These are phyloP conservation scores for Heliconius hewitsoni DNA, from an alignment of 1,140 invertebrate genomes.

Conservation along the genomic window DNA sequence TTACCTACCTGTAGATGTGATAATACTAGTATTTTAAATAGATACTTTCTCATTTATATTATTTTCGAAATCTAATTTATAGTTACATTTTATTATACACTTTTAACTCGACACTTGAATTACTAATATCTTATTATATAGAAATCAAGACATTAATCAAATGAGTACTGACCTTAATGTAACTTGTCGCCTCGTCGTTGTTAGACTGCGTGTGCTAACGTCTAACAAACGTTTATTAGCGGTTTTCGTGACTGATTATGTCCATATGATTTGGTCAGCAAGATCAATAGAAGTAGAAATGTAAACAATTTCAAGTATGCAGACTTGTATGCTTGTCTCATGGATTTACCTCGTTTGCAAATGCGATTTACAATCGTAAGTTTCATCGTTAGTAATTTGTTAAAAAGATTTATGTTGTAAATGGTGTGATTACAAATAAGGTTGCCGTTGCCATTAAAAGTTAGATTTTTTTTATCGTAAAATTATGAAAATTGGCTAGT, in stretches of 20 bases:
- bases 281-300: constrained; percentile 30
- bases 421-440: no score
- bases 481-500: no score
- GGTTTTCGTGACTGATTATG: constrained; percentile 39
- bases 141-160: background rate
- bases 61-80: background rate
- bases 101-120: background rate
- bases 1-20: background rate
- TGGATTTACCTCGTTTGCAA: background rate
- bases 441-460: no score
- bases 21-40: constrained; percentile 16
- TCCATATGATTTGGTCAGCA: constrained; percentile 40
- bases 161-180: constrained; percentile 42
- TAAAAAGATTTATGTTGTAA: no score
- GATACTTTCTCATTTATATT: background rate
- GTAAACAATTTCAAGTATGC: constrained; percentile 11
- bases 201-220: constrained; percentile 39
- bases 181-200: constrained; percentile 28
- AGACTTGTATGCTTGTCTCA: background rate
- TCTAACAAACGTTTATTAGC: constrained; percentile 45
- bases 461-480: no score
- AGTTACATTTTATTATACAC: background rate
- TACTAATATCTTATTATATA: background rate
- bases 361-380: no score
- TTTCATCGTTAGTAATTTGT: no score